These are phyloP conservation scores for Sakesphorus luctuosus DNA, from an alignment of 2,113 vertebrate genomes.

Conservation along the genomic window DNA sequence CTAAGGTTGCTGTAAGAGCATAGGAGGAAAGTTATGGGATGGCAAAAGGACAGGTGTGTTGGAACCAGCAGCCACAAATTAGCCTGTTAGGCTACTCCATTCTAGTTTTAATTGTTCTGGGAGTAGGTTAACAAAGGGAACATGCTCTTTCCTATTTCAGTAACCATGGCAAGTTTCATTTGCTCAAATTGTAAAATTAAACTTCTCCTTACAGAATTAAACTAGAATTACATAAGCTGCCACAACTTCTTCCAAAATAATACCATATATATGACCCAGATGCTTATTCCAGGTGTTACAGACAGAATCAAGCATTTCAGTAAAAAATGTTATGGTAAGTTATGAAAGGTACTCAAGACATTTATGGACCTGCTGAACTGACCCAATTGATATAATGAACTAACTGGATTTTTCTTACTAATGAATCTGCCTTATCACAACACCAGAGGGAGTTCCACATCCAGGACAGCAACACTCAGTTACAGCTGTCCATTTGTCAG, in stretches of 20 bases:
- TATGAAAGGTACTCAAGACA: background rate
- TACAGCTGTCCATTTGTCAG: background rate
- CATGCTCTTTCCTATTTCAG: background rate
- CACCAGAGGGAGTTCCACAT: background rate
- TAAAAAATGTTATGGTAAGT: background rate
- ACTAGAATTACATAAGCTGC: background rate
- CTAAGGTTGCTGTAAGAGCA: background rate
- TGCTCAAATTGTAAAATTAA: background rate
- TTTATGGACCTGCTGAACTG: background rate
- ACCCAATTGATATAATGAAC: background rate
- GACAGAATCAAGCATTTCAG: background rate
- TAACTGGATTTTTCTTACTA: background rate
- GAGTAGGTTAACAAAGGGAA: background rate
- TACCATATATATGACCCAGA: background rate
- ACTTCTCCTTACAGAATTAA: background rate
- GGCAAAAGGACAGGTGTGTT: background rate
- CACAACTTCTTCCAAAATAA: background rate
- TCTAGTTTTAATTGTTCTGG: background rate
- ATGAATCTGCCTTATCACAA: background rate
- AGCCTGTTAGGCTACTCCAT: background rate
- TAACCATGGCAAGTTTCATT: background rate
- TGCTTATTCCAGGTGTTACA: background rate
- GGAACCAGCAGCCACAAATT: background rate
- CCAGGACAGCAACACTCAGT: background rate
- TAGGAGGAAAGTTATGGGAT: background rate